A percentile compares a stretch with the other conserved stretches of the same genome.
Conservation (phyloP, 2,797 vertebrate species). For the Brachyalestes nurse region DNA sequence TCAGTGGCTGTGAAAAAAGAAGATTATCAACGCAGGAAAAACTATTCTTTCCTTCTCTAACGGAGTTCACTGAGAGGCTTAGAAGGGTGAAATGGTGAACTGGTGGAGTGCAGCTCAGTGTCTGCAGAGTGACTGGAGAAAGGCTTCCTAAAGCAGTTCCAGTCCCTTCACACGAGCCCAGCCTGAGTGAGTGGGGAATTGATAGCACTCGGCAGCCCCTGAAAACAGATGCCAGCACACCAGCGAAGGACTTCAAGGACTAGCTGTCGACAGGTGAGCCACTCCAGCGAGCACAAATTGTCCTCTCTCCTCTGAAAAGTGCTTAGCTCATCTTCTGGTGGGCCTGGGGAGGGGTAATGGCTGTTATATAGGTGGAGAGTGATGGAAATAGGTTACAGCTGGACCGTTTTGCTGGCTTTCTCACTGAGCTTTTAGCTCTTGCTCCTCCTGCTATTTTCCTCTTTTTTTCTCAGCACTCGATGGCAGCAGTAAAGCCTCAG, state of each 20-base stretch:
- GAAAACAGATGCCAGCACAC: slow-evolving; percentile 64
- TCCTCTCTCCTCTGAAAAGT: slow-evolving; percentile 63
- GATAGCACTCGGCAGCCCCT: slow-evolving; percentile 60
- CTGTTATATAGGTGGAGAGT: slow-evolving; percentile 60
- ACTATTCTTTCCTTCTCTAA: slow-evolving; percentile 21
- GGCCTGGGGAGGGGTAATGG: slow-evolving; percentile 59
- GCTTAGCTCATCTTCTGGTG: slow-evolving; percentile 61
- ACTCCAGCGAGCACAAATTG: slow-evolving; percentile 65
- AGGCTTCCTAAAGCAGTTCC: slow-evolving; percentile 50
- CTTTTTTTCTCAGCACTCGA: neutral
- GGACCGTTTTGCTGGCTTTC: slow-evolving; percentile 55
- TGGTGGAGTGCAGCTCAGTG: slow-evolving; percentile 33
- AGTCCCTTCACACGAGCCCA: slow-evolving; percentile 47
- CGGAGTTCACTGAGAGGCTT: slow-evolving; percentile 33
- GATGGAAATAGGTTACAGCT: slow-evolving; percentile 57
- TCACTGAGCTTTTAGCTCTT: slow-evolving; percentile 55
- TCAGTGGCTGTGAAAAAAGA: slow-evolving; percentile 27
- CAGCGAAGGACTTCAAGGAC: slow-evolving; percentile 62
- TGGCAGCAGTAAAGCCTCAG: slow-evolving; percentile 39
- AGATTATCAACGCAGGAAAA: slow-evolving; percentile 12
- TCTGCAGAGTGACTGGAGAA: slow-evolving; percentile 41
- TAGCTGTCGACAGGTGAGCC: slow-evolving; percentile 56
- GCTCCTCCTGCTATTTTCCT: slow-evolving; percentile 41
- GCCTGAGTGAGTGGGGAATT: slow-evolving; percentile 52
- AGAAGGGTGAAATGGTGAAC: slow-evolving; percentile 34